Base-by-base conservation (phyloP, 1,140 invertebrate species). In the Leptoteleia sp. region DNA sequence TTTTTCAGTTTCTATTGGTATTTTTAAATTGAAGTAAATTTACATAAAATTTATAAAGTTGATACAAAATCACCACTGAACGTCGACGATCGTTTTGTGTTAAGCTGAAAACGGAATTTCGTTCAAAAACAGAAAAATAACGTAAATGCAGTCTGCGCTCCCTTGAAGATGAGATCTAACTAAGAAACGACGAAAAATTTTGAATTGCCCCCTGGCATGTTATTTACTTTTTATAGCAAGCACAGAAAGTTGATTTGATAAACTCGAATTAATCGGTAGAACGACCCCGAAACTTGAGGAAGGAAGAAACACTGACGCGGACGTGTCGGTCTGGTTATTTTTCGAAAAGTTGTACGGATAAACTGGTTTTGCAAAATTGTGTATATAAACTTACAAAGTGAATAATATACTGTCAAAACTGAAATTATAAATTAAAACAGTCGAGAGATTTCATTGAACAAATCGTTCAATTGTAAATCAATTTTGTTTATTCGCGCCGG, bases 371-470 rank as follows among this genome's bases (percentile, higher is more conserved):
- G 19, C 17, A 25, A 45, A 22, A 45, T 45, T 45, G 16, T 12
- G 11, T n/a, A n/a, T n/a, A n/a, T n/a, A n/a, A n/a, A n/a, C n/a
- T n/a, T 48, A 12, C 45, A 11, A 43, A 43, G 12, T 19, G 40
- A n/a, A 43, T 43, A n/a, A 22, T 43, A 25, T n/a, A 48, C 22
- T 48, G 25, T 31, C 12, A 16, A 13, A 37, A 37, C 12, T 13
- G 12, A n/a, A 16, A 37, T 13, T 37, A 37, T 13, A 16, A 12
- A 37, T 16, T 1, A 31, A 31, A 31, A 31, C 29, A 31, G 9
- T 9, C 9, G 7, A 7, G 7, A 31, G 7, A 31, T 31, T 31
- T 31, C n/a, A 9, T 31, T n/a, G n/a, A 31, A 3, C 9, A n/a
- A 31, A n/a, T 7, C 29, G 29, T n/a, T 31, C 2, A 8, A 7